Base-by-base conservation (phyloP, 2,113 vertebrate species). In the Forbesichthys agassizii region DNA sequence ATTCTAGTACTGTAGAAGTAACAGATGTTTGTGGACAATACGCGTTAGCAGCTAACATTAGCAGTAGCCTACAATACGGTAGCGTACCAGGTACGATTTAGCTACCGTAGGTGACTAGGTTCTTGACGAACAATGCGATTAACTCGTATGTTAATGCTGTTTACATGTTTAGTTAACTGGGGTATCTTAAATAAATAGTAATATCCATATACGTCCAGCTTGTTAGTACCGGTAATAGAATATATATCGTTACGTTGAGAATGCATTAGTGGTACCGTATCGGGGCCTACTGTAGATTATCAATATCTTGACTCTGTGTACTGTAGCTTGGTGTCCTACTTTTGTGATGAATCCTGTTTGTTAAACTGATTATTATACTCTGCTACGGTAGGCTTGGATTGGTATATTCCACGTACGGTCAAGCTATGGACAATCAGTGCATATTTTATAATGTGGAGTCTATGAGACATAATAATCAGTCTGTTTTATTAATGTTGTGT, bases 281-380 rank as follows among this genome's bases (percentile, higher is more conserved):
- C n/a, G 7, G 46, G 47, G 11, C 51, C 58, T 42, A 64, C 13
- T 5, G 61, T n/a, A 33, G 7, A 16, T 71, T 27, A 27, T 53
- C 33, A 57, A 20, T 49, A 11, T 27, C 20, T 11, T 77, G 69
- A 71, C 77, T 53, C 59, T 64, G 55, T 48, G 13, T 63, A 20
- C 27, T 1, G 47, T 61, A 27, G 27, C 2, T 1, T 27, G 36
- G 18, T 83, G 83, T n/a, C 85, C 84, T 27, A 27, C 27, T 70
- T 86, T 67, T 11, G 5, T 53, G 56, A 56, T 77, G 74, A 66
- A 5, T 46, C 10, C 36, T 51, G 27, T 68, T 80, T 84, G 71
- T 64, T 20, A 20, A 20, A 20, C 20, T 20, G 20, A 20, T 61
- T 53, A 27, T 36, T 61, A 68, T 48, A 13, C 36, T 73, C 7